Percentiles rank a stretch among this genome's conserved stretches.
phyloP scores from a whole-genome alignment of 2,113 vertebrate genomes.

The Salvelinus fontinalis region DNA sequence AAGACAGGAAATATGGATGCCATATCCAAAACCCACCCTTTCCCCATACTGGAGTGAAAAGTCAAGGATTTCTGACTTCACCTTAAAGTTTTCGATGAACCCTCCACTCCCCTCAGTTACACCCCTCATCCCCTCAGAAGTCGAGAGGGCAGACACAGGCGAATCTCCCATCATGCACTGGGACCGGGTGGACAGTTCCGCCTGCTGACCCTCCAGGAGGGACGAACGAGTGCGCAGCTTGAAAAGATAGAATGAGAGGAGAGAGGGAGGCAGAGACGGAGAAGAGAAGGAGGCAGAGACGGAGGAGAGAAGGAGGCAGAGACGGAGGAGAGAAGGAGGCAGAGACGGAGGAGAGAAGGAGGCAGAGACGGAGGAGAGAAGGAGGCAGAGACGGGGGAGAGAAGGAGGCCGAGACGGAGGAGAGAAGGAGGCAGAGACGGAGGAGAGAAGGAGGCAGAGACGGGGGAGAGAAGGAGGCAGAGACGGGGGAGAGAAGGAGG shows the following conservation, averaged over 20 bases:
- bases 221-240: conserved; percentile 86
- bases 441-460: too few relatives aligned
- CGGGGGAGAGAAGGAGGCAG: too few relatives aligned
- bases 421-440: too few relatives aligned
- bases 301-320: too few relatives aligned
- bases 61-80: conserved; percentile 43
- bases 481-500: too few relatives aligned
- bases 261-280: neutral
- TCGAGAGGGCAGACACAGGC: conserved; percentile 37
- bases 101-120: conserved; percentile 81
- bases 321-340: too few relatives aligned
- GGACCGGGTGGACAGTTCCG: conserved; percentile 81
- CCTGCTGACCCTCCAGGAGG: conserved; percentile 83
- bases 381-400: too few relatives aligned
- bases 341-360: too few relatives aligned
- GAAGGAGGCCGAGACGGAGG: too few relatives aligned
- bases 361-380: too few relatives aligned
- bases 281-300: neutral
- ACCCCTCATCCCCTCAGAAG: conserved; percentile 59
- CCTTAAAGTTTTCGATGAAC: conserved; percentile 93
- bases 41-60: neutral
- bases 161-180: conserved; percentile 83
- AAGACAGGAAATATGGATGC: conserved; percentile 23
- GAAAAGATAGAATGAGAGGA: neutral
- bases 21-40: neutral